These are phyloP conservation scores for Pandemis cinnamomeana DNA, from an alignment of 2,888 invertebrate species.

Conservation along the genomic window DNA sequence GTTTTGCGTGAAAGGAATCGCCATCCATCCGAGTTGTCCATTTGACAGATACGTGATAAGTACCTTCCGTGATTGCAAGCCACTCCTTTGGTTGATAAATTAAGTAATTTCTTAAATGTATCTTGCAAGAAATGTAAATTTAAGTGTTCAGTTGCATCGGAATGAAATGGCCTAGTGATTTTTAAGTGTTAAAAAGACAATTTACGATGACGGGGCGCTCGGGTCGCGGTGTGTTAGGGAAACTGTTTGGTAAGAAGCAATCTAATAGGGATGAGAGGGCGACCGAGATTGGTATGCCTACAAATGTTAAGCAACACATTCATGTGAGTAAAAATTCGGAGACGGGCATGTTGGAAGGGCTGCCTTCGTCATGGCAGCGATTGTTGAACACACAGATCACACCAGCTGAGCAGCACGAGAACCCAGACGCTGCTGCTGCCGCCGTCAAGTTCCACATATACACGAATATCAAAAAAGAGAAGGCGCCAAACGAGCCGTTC, in stretches of 20 bases:
- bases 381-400: constrained; percentile 93
- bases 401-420: constrained; percentile 93
- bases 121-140: constrained; percentile 67
- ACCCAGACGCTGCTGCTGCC: constrained; percentile 95
- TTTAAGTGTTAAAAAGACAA: constrained; percentile 53
- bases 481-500: constrained; percentile 88
- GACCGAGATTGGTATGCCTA: constrained; percentile 91
- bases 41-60: constrained; percentile 50
- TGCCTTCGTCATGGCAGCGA: constrained; percentile 93
- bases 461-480: constrained; percentile 91
- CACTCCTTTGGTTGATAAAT: constrained; percentile 72
- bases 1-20: constrained; percentile 48
- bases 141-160: constrained; percentile 40
- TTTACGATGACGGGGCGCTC: constrained; percentile 80
- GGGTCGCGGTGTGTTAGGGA: constrained; percentile 79
- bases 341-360: constrained; percentile 93
- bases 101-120: constrained; percentile 57
- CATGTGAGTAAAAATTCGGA: constrained; percentile 93
- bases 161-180: constrained; percentile 63
- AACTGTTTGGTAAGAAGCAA: constrained; percentile 79
- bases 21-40: constrained; percentile 60
- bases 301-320: constrained; percentile 92
- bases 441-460: constrained; percentile 96
- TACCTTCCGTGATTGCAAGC: constrained; percentile 73
- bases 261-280: constrained; percentile 80